phyloP scores from a whole-genome alignment of 2,888 invertebrate genomes.

The Boloria selene region DNA sequence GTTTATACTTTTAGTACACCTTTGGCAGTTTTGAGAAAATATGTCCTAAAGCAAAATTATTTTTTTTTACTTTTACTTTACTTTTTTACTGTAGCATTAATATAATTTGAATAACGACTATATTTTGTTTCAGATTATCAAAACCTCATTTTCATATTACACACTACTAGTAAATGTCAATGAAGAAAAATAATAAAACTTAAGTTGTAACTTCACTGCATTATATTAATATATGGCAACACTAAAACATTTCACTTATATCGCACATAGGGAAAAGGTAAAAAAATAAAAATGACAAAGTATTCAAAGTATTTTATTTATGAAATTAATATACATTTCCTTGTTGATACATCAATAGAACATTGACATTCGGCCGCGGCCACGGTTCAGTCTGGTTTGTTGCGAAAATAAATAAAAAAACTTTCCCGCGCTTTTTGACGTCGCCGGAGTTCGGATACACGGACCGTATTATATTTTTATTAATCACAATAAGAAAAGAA shows the following conservation, averaged over 20 bases:
- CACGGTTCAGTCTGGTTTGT: slow-evolving; percentile 58
- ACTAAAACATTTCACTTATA: neutral
- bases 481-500: neutral
- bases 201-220: neutral
- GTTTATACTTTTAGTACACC: too few species aligned
- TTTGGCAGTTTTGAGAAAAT: too few species aligned
- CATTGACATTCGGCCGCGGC: slow-evolving; percentile 63
- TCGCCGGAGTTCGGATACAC: slow-evolving; percentile 39
- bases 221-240: neutral
- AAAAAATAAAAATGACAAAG: slow-evolving; percentile 43
- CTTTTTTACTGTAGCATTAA: too few species aligned
- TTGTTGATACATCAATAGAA: slow-evolving; percentile 72
- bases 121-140: slow-evolving; percentile 66
- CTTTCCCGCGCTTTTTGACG: slow-evolving; percentile 27
- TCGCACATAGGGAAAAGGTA: slow-evolving; percentile 7
- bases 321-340: slow-evolving; percentile 80
- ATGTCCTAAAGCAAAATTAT: too few species aligned
- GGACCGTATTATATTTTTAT: slow-evolving; percentile 36
- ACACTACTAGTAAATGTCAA: slow-evolving; percentile 71
- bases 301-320: slow-evolving; percentile 77
- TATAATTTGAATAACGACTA: too few species aligned
- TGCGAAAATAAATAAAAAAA: slow-evolving; percentile 37
- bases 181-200: slow-evolving; percentile 50
- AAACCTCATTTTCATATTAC: slow-evolving; percentile 75
- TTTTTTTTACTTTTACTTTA: too few species aligned